Percentiles rank a stretch among this genome's conserved stretches.
These are phyloP conservation scores for Aurelia aurita DNA, from an alignment of 30 jellyfish, hydroid and myxozoan genomes.

Conservation along the genomic window DNA sequence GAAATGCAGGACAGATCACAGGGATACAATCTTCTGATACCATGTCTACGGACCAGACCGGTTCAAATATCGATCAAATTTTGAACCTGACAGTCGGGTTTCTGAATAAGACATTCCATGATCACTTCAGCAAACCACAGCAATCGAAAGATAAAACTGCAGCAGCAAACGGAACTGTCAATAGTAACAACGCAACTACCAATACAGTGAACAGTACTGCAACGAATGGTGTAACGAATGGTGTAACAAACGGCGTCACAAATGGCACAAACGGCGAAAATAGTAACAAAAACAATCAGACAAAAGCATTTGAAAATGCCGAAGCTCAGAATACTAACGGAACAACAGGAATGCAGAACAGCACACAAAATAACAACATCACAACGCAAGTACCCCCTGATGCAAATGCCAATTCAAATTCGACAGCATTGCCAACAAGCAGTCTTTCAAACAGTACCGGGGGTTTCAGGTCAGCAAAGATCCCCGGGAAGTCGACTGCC, in stretches of 20 bases:
- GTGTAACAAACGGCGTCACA: neutral
- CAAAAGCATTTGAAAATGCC: neutral
- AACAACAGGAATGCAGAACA: neutral
- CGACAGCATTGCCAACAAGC: constrained; percentile 1
- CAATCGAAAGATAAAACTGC: constrained; percentile 9
- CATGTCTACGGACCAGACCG: neutral
- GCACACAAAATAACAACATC: neutral
- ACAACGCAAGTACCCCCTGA: neutral
- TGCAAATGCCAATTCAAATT: neutral
- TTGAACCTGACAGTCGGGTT: constrained; percentile 62
- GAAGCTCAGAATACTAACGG: neutral
- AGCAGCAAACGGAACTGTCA: constrained; percentile 6
- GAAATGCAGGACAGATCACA: neutral
- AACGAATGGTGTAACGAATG: neutral
- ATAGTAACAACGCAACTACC: constrained; percentile 15
- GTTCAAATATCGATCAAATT: constrained; percentile 17
- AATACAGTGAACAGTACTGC: neutral
- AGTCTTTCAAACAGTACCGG: constrained; percentile 5
- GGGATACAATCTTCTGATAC: neutral
- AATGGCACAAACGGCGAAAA: neutral
- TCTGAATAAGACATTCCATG: constrained; percentile 59
- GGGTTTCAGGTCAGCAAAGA: constrained; percentile 49
- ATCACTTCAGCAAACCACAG: constrained; percentile 19
- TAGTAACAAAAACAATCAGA: neutral
- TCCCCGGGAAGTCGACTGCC: constrained; percentile 55